Evolutionary conservation across 1,140 invertebrate genomes (phyloP).

Genomic region (Notospermus geniculatus): DNA sequence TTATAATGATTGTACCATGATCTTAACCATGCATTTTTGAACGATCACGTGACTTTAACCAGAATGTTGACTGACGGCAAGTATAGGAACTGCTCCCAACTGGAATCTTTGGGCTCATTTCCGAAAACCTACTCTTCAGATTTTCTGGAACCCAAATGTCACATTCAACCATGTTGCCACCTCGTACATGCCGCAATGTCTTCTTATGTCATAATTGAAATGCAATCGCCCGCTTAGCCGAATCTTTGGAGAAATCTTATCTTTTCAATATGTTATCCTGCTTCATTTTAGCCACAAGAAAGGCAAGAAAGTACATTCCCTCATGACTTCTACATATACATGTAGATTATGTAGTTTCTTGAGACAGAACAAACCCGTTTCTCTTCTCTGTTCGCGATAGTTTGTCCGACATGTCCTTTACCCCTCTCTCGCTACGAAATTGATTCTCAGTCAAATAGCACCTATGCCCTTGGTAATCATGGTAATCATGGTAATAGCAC

Average conservation of each 20-base stretch:
- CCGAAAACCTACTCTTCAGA: conserved; percentile 1
- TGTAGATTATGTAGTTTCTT: no score
- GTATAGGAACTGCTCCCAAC: no score
- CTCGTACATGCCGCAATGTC: not conserved
- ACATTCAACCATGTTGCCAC: conserved; percentile 4
- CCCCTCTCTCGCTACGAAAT: not conserved
- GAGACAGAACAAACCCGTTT: not conserved
- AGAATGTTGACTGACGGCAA: no score
- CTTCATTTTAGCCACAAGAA: no score
- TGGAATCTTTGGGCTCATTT: no score
- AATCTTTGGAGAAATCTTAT: not conserved
- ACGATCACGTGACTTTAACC: no score
- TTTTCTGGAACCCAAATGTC: not conserved
- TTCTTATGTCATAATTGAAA: not conserved
- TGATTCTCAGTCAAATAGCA: not conserved
- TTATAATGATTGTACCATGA: no score
- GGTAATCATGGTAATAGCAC: no score
- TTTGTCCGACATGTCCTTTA: not conserved
- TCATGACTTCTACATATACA: no score
- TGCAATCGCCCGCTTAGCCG: not conserved
- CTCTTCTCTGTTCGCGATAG: not conserved
- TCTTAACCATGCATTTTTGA: no score
- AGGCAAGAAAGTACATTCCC: not conserved
- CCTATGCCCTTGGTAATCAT: not conserved
- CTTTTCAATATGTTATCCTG: not conserved